Conservation (phyloP, 2,888 invertebrate genomes). For the Ichneumoninae sp. region DNA sequence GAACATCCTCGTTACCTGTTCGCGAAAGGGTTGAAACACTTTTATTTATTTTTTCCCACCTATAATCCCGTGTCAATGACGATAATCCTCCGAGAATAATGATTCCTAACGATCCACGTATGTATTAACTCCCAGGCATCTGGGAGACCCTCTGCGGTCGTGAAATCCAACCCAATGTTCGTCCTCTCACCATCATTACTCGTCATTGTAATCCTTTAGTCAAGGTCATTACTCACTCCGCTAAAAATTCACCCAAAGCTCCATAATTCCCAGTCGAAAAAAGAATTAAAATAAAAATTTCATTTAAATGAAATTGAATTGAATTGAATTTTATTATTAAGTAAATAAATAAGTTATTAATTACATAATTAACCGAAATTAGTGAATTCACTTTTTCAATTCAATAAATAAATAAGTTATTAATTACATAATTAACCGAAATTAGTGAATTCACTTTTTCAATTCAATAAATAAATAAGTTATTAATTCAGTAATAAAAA, state of each 20-base stretch:
- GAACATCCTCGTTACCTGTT: neutral
- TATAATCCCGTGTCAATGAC: conserved; percentile 3
- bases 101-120: conserved; percentile 18
- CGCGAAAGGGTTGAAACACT: conserved; percentile 17
- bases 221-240: conserved; percentile 8
- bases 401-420: too few species aligned
- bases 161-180: conserved; percentile 15
- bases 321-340: too few species aligned
- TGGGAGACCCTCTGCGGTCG: conserved; percentile 15
- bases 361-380: too few species aligned
- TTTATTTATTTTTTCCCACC: neutral
- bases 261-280: neutral
- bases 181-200: neutral
- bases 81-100: conserved; percentile 20
- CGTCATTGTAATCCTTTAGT: conserved; percentile 6
- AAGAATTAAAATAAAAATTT: too few species aligned
- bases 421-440: too few species aligned
- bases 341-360: too few species aligned
- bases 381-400: too few species aligned
- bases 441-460: too few species aligned
- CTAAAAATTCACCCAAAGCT: neutral
- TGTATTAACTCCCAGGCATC: neutral
- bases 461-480: neutral
- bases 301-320: too few species aligned
- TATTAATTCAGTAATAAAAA: neutral